Percentiles rank a stretch among this genome's conserved stretches.
phyloP scores from a whole-genome alignment of 2,113 vertebrate genomes.

The Vombatus ursinus region DNA sequence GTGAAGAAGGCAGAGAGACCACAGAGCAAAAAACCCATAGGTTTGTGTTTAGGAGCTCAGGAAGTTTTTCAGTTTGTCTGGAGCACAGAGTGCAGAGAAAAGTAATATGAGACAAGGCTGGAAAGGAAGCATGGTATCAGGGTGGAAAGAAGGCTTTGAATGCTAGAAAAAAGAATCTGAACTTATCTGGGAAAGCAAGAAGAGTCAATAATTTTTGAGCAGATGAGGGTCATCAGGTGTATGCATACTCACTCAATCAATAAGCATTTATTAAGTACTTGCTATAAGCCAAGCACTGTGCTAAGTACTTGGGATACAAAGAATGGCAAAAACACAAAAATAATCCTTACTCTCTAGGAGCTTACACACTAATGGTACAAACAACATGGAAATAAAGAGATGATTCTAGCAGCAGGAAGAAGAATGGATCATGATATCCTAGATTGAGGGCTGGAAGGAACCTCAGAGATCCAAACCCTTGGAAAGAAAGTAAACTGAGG shows the following conservation, averaged over 20 bases:
- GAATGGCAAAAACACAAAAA: not conserved
- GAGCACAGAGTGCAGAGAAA: not conserved
- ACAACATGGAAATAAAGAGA: not conserved
- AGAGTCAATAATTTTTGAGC: not conserved
- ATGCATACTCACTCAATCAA: not conserved
- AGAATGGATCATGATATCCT: not conserved
- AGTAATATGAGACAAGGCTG: not conserved
- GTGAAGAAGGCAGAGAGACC: not conserved
- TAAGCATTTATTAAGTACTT: not conserved
- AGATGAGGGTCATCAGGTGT: not conserved
- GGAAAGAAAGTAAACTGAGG: not conserved
- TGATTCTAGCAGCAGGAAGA: not conserved
- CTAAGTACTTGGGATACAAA: not conserved
- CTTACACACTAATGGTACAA: not conserved
- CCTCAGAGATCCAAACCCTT: not conserved
- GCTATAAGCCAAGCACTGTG: not conserved
- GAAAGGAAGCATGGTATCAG: not conserved
- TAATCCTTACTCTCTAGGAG: not conserved
- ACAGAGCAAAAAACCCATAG: not conserved
- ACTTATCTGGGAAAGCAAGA: not conserved
- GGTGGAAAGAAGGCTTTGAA: not conserved
- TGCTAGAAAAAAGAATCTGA: not conserved
- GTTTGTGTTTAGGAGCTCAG: too few species aligned
- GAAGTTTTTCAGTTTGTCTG: not conserved
- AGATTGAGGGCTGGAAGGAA: not conserved